Conservation (phyloP, 2,113 vertebrate genomes). For the Hiodon tergisus region DNA sequence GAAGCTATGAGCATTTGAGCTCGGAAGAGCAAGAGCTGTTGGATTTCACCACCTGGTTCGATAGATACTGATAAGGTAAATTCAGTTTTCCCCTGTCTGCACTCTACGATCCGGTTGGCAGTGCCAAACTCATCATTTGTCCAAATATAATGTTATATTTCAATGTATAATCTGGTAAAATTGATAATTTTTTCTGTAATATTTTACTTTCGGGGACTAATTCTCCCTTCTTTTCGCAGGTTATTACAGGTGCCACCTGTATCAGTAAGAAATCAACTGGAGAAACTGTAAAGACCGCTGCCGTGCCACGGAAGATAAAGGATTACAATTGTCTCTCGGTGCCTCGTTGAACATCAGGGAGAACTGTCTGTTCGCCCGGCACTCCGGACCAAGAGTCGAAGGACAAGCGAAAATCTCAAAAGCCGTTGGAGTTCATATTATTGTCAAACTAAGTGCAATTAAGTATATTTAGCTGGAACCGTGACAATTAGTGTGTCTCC, state of each 20-base stretch:
- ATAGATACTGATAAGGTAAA: slow-evolving; percentile 69
- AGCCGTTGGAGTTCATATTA: slow-evolving; percentile 48
- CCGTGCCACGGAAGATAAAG: slow-evolving; percentile 29
- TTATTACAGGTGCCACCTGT: slow-evolving; percentile 47
- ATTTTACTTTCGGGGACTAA: slow-evolving; percentile 31
- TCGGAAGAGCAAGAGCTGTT: slow-evolving; percentile 82
- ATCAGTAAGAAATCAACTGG: slow-evolving; percentile 31
- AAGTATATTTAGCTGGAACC: slow-evolving; percentile 30
- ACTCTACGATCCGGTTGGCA: background rate
- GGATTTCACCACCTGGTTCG: slow-evolving; percentile 87
- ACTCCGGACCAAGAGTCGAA: slow-evolving; percentile 12
- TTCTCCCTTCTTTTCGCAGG: slow-evolving; percentile 36
- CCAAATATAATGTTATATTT: slow-evolving; percentile 23
- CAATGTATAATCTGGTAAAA: background rate
- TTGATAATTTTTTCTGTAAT: background rate
- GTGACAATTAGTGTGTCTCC: slow-evolving; percentile 29
- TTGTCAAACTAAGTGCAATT: slow-evolving; percentile 66
- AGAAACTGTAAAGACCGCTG: slow-evolving; percentile 36
- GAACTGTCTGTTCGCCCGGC: slow-evolving; percentile 19
- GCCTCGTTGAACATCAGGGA: slow-evolving; percentile 34
- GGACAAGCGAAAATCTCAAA: slow-evolving; percentile 29
- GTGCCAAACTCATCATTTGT: slow-evolving; percentile 17
- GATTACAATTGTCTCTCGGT: slow-evolving; percentile 29
- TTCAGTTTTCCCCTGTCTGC: background rate
- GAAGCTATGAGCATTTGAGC: slow-evolving; percentile 79